Conservation (phyloP, 2,797 vertebrate species). For the Propithecus perrieri region DNA sequence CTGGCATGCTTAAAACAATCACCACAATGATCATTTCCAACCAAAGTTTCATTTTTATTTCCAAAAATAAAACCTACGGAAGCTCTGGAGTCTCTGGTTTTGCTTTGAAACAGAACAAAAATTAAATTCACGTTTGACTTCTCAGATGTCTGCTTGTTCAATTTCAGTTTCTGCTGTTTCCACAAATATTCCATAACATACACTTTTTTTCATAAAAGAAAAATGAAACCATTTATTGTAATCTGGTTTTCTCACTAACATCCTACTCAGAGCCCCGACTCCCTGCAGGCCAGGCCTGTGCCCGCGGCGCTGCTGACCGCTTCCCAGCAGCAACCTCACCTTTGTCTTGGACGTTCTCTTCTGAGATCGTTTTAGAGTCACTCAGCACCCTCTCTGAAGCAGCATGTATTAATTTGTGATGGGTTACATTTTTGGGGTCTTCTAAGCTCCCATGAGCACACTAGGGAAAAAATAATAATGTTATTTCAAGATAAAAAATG, state of each 20-base stretch:
- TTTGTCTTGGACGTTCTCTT: slow-evolving; percentile 95
- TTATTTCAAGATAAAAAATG: not conserved
- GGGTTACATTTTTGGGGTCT: slow-evolving; percentile 95
- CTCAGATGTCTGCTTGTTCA: not conserved
- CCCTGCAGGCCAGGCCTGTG: not conserved
- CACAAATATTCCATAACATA: not conserved
- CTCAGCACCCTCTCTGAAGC: slow-evolving; percentile 94
- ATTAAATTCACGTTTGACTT: not conserved
- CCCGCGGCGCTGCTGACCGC: not conserved
- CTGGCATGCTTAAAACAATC: fast-evolving
- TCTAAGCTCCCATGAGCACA: slow-evolving; percentile 94
- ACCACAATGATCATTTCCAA: fast-evolving
- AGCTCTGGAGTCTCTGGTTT: not conserved
- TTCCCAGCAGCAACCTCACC: slow-evolving; percentile 81
- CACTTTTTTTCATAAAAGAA: not conserved
- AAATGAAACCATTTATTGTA: fast-evolving
- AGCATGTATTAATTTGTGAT: slow-evolving; percentile 96
- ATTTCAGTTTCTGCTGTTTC: not conserved
- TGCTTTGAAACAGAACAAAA: not conserved
- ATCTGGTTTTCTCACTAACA: fast-evolving
- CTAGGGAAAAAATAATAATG: slow-evolving; percentile 78
- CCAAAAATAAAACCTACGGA: not conserved
- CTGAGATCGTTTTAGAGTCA: slow-evolving; percentile 93
- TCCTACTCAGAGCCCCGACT: not conserved
- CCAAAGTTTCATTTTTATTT: too few relatives aligned